Conservation (phyloP, 2,113 vertebrate species). For the Onychostruthus taczanowskii region DNA sequence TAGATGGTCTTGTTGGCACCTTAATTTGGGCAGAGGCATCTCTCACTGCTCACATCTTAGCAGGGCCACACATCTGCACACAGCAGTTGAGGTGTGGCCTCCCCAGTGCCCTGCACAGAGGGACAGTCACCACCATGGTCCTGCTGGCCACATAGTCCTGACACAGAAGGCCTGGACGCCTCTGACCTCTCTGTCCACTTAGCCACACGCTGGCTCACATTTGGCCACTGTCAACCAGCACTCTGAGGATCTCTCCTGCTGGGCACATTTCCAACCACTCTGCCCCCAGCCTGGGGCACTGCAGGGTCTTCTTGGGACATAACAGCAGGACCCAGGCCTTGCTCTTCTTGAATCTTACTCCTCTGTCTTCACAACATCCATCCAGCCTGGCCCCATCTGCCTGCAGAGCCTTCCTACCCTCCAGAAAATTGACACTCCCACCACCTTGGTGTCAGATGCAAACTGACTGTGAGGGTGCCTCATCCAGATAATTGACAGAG, state of each 20-base stretch:
- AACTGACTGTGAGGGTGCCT: not conserved
- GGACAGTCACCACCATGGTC: not conserved
- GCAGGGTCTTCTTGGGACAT: not conserved
- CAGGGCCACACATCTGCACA: not conserved
- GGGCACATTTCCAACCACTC: not conserved
- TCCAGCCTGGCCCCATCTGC: not conserved
- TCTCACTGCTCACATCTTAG: too few species aligned
- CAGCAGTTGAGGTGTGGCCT: rapidly evolving
- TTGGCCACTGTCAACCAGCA: rapidly evolving
- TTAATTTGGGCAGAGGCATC: rapidly evolving
- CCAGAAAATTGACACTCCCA: rapidly evolving
- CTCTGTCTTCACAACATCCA: not conserved
- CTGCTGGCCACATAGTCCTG: not conserved
- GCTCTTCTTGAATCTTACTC: not conserved
- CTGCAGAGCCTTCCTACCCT: not conserved
- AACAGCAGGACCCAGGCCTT: not conserved
- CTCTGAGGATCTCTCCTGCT: rapidly evolving
- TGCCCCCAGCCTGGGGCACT: not conserved
- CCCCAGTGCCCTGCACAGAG: not conserved
- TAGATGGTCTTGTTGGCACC: too few species aligned
- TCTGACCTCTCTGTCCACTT: not conserved
- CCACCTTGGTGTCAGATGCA: not conserved
- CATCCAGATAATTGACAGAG: not conserved
- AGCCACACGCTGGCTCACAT: rapidly evolving
- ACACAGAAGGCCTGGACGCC: too few species aligned